A percentile compares a stretch with the other conserved stretches of the same genome.
phyloP scores from a whole-genome alignment of 1,140 invertebrate species.

The Drosophila pachea region DNA sequence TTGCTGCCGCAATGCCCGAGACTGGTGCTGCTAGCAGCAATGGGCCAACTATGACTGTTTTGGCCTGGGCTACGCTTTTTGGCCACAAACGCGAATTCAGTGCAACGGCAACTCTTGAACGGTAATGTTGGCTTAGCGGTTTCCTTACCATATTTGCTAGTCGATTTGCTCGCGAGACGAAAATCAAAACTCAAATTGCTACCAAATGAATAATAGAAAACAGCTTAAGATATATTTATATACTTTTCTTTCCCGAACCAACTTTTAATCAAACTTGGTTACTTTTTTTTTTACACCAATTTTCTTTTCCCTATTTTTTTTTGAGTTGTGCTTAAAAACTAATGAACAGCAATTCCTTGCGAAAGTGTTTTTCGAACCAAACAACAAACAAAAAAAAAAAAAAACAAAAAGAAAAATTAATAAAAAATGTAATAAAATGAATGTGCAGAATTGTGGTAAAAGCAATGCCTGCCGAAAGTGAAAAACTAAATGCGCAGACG shows the following conservation, averaged over 20 bases:
- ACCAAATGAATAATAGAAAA: background rate
- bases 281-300: background rate
- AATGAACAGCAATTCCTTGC: background rate
- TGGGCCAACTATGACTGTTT: constrained; percentile 29
- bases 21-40: constrained; percentile 8
- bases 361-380: constrained; percentile 20
- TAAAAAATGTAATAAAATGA: constrained; percentile 5
- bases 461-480: constrained; percentile 59
- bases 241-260: background rate
- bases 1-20: constrained; percentile 26
- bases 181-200: constrained; percentile 14
- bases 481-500: constrained; percentile 73
- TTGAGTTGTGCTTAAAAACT: constrained; percentile 15
- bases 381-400: background rate
- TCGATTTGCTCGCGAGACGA: constrained; percentile 13
- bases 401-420: no score
- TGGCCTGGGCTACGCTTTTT: constrained; percentile 59
- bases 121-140: constrained; percentile 72
- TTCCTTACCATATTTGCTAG: constrained; percentile 7
- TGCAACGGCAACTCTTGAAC: constrained; percentile 78
- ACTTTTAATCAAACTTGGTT: background rate
- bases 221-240: background rate
- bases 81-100: constrained; percentile 65
- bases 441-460: constrained; percentile 33
- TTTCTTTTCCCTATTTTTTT: constrained; percentile 21